A percentile compares a stretch with the other conserved stretches of the same genome.
These are phyloP conservation scores for Miltochrista miniata DNA, from an alignment of 2,888 invertebrate genomes.

Conservation along the genomic window DNA sequence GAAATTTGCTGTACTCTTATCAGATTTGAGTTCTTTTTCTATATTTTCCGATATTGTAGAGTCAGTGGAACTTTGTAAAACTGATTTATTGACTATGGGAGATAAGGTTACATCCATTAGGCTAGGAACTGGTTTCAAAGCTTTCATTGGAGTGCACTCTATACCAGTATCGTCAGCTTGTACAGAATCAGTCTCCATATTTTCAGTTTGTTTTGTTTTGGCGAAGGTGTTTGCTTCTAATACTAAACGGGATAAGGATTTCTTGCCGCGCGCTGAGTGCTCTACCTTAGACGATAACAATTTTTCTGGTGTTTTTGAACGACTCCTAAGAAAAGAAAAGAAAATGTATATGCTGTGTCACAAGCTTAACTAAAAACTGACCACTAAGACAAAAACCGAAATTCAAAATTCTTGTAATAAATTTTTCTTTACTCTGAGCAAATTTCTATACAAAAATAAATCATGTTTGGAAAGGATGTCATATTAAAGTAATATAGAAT, in stretches of 20 bases:
- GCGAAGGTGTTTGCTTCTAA: conserved; percentile 73
- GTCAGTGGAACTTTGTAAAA: conserved; percentile 65
- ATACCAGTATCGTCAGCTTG: conserved; percentile 42
- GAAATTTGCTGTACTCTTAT: conserved; percentile 37
- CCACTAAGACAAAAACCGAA: background rate
- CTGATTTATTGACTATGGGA: conserved; percentile 71
- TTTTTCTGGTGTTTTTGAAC: conserved; percentile 76
- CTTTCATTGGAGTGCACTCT: conserved; percentile 72
- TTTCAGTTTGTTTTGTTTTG: conserved; percentile 62
- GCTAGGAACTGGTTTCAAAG: conserved; percentile 49
- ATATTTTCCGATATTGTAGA: conserved; percentile 47
- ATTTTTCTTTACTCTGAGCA: too few relatives aligned
- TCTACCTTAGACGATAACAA: conserved; percentile 65
- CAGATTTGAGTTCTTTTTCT: conserved; percentile 43
- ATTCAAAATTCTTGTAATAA: too few relatives aligned
- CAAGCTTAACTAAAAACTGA: too few relatives aligned
- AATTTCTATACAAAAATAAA: too few relatives aligned
- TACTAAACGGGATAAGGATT: conserved; percentile 69
- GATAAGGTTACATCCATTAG: conserved; percentile 72
- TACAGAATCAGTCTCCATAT: conserved; percentile 48
- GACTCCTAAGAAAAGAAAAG: conserved; percentile 51
- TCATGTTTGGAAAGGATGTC: too few relatives aligned
- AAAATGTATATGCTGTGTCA: background rate
- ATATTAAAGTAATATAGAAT: background rate
- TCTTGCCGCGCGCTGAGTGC: conserved; percentile 53